Percentiles rank a stretch among this genome's conserved stretches.
Evolutionary conservation across 1,140 invertebrate species (phyloP).

Genomic region (Philotrypesis tridentata): DNA sequence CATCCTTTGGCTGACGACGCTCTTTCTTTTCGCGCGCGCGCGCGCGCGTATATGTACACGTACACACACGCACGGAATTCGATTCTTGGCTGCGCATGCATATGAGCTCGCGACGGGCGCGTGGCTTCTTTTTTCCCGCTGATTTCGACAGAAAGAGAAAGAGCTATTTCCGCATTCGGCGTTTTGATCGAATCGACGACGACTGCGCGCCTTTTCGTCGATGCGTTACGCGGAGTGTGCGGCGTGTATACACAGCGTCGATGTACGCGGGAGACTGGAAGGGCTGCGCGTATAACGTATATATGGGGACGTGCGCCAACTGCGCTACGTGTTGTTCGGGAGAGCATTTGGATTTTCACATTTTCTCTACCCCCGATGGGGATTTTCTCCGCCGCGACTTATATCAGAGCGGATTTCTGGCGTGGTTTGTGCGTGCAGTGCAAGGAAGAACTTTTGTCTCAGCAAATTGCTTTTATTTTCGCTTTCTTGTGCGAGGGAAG

Average conservation of each 20-base stretch:
- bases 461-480: no score
- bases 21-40: slow-evolving; percentile 16
- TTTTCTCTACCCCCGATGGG: not conserved
- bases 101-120: not conserved
- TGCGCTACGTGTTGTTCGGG: not conserved
- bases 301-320: not conserved
- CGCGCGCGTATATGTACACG: no score
- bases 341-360: slow-evolving; percentile 17
- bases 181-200: not conserved
- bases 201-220: not conserved
- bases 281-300: no score
- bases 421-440: no score
- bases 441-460: no score
- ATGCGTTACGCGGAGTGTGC: not conserved
- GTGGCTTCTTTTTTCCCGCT: not conserved
- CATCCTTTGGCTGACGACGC: not conserved
- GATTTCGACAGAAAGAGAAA: not conserved
- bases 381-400: no score
- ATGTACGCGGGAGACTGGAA: no score
- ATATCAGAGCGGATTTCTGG: no score
- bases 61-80: not conserved
- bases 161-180: not conserved
- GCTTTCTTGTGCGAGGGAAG: no score
- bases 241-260: no score
- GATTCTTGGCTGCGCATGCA: slow-evolving; percentile 6